Base-by-base conservation (phyloP, 2,113 vertebrate genomes). In the Onychostoma macrolepis region DNA sequence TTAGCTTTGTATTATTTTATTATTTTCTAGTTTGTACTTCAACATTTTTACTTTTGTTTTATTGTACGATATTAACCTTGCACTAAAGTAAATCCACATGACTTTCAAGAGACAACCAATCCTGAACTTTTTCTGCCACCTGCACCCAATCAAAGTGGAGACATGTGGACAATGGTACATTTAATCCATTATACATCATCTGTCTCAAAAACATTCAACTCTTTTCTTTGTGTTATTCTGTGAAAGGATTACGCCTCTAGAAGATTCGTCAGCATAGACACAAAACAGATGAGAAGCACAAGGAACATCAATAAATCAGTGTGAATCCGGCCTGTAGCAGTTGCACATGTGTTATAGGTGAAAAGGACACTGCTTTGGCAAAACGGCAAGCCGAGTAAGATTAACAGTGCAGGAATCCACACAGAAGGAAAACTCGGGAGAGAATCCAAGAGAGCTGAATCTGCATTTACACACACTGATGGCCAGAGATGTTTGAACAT, bases 231-330 rank as follows among this genome's bases (percentile, higher is more conserved):
- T 77, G 7, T 77, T 50, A n/a, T 50, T 77, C 75, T 6, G 13
- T n/a, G 75, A 79, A 21, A 79, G 76, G 48, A 58, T 56, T 61
- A 36, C 4, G 6, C n/a, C 28, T 56, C 17, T 45, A 38, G 28
- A 80, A 36, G 21, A 2, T 53, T 53, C 17, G 4, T 50, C 75
- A 19, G 26, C 13, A 50, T 5, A 26, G 76, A 78, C 26, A 78
- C 53, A 80, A 63, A 80, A 63, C 79, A 81, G 36, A 79, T 45
- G 77, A 79, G 77, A 7, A 79, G 43, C 30, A 36, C 26, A 36
- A 26, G 56, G 24, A 80, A n/a, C 78, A 38, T 38, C 53, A n/a
- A 26, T 80, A 80, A 80, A 80, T 80, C 78, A 61, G 33, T 15
- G 21, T 63, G 78, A 61, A 80, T 63, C 30, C 2, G 21, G 78